Conservation (phyloP, 2,113 vertebrate genomes). For the Syngnathus floridae region DNA sequence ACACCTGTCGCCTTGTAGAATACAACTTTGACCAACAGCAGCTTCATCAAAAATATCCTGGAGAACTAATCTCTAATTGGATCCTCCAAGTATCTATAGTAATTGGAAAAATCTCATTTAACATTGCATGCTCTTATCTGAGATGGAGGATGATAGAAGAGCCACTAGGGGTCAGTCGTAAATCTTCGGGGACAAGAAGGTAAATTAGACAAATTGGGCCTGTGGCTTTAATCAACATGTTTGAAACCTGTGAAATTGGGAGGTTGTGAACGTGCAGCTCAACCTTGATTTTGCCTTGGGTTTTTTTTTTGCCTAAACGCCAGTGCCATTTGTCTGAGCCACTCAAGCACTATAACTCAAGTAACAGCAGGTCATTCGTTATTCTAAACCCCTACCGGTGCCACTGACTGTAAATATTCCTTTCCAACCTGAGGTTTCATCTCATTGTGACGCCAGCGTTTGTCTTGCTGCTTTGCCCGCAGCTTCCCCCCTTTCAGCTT, state of each 20-base stretch:
- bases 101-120: neutral
- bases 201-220: constrained; percentile 12
- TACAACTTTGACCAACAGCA: neutral
- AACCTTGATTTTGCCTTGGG: neutral
- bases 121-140: constrained; percentile 2
- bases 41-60: neutral
- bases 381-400: constrained; percentile 7
- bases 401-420: constrained; percentile 8
- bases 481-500: constrained; percentile 28
- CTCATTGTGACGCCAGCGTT: constrained; percentile 10
- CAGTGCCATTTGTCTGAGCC: neutral
- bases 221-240: neutral
- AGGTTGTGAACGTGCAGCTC: neutral
- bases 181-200: constrained; percentile 15
- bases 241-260: neutral
- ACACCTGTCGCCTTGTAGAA: too few species aligned
- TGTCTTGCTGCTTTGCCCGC: constrained; percentile 8
- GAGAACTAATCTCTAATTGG: neutral
- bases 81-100: neutral
- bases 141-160: neutral
- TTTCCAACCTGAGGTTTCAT: neutral
- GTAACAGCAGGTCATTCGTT: neutral
- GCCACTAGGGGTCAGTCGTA: constrained; percentile 1
- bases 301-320: neutral
- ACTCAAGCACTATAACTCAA: neutral